Evolutionary conservation across 2,113 vertebrate species (phyloP).

Genomic region (Egretta garzetta): DNA sequence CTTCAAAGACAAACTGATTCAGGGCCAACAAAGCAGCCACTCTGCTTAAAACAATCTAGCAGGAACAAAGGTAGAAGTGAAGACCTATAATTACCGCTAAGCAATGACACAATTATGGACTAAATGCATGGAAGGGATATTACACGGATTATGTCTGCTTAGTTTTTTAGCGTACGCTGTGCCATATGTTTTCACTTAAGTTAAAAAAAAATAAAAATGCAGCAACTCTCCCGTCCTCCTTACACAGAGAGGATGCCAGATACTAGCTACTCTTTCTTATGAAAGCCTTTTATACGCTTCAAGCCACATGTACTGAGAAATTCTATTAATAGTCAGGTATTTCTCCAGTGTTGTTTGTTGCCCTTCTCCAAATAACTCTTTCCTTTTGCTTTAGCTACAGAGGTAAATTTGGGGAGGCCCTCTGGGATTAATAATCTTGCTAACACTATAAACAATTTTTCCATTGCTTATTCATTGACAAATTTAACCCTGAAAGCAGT

Average conservation of each 20-base stretch:
- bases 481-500: conserved; percentile 31
- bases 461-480: conserved; percentile 38
- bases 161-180: neutral
- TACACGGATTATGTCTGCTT: neutral
- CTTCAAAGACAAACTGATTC: neutral
- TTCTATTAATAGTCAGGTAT: conserved; percentile 61
- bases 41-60: neutral
- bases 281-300: conserved; percentile 33
- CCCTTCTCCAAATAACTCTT: conserved; percentile 46
- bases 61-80: neutral
- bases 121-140: neutral
- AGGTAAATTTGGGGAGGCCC: conserved; percentile 37
- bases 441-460: conserved; percentile 28
- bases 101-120: neutral
- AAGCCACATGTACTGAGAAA: conserved; percentile 45
- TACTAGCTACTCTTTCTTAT: conserved; percentile 21
- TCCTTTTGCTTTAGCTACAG: conserved; percentile 47
- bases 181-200: conserved; percentile 40
- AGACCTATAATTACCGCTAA: neutral
- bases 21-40: neutral
- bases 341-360: conserved; percentile 35
- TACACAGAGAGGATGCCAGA: conserved; percentile 25
- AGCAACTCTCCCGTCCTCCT: neutral
- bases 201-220: neutral
- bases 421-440: conserved; percentile 50